phyloP scores from a whole-genome alignment of 2,797 vertebrate genomes.

The Malacoctenus gilli region DNA sequence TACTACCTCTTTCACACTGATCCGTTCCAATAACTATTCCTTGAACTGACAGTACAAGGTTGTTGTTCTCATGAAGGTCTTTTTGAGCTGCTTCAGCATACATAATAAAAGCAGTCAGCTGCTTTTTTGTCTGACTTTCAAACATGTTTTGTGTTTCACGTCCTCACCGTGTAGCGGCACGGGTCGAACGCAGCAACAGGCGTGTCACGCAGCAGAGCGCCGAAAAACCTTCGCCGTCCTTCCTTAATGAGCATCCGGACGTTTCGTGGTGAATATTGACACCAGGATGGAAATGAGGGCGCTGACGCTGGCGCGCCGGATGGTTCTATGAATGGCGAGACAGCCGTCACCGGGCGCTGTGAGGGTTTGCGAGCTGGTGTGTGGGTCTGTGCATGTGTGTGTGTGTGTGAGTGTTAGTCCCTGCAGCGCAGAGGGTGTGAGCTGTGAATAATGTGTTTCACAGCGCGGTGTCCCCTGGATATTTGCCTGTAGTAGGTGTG shows the following conservation, averaged over 20 bases:
- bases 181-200: too few relatives aligned
- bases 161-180: too few relatives aligned
- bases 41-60: too few relatives aligned
- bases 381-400: not conserved
- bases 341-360: conserved; percentile 28
- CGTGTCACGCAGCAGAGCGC: too few relatives aligned
- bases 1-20: too few relatives aligned
- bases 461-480: conserved; percentile 62
- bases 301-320: conserved; percentile 37
- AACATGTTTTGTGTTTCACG: too few relatives aligned
- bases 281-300: conserved; percentile 44
- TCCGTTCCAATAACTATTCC: too few relatives aligned
- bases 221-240: conserved; percentile 9
- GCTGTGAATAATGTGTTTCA: conserved; percentile 66
- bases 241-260: conserved; percentile 23
- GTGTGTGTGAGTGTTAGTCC: conserved; percentile 16
- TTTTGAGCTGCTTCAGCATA: too few relatives aligned
- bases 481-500: conserved; percentile 50
- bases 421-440: conserved; percentile 47
- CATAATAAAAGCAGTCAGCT: too few relatives aligned
- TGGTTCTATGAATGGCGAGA: conserved; percentile 38
- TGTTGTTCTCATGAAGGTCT: too few relatives aligned
- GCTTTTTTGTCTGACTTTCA: too few relatives aligned
- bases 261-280: conserved; percentile 31
- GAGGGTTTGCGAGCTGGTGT: too few relatives aligned